Evolutionary conservation across 1,140 invertebrate species (phyloP).

Genomic region (Gyrodactylus bullatarudis): DNA sequence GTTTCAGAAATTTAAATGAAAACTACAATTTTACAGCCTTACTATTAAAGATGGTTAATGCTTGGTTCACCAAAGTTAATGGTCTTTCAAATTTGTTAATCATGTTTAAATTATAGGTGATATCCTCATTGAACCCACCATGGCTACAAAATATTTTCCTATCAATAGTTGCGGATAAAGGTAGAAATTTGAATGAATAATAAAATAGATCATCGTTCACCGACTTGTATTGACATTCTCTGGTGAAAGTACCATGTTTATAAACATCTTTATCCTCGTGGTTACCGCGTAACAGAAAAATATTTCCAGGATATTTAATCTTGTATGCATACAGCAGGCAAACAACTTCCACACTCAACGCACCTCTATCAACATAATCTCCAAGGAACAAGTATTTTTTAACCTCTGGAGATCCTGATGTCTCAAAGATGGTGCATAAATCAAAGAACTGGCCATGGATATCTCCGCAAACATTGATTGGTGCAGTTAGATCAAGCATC

Average conservation of each 20-base stretch:
- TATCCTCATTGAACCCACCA: too few species aligned
- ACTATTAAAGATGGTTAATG: too few species aligned
- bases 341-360: conserved; percentile 26
- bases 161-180: too few species aligned
- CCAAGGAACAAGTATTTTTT: conserved; percentile 28
- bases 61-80: too few species aligned
- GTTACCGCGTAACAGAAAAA: conserved; percentile 31
- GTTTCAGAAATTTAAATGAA: too few species aligned
- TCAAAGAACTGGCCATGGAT: conserved; percentile 23
- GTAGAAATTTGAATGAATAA: too few species aligned
- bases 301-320: conserved; percentile 28
- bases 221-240: conserved; percentile 1
- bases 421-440: conserved; percentile 17
- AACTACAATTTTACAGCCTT: too few species aligned
- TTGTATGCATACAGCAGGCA: conserved; percentile 19
- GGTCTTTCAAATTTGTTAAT: too few species aligned
- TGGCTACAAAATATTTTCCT: too few species aligned
- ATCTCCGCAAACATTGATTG: conserved; percentile 32
- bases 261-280: conserved; percentile 33
- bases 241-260: conserved; percentile 26
- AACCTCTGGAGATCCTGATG: conserved; percentile 34
- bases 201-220: too few species aligned
- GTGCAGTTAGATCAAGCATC: conserved; percentile 9
- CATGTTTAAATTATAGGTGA: too few species aligned
- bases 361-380: conserved; percentile 27